Evolutionary conservation across 2,797 vertebrate genomes (phyloP), one percentile per base, ranked within the genome.

Genomic region (Anolis apletophallus): DNA sequence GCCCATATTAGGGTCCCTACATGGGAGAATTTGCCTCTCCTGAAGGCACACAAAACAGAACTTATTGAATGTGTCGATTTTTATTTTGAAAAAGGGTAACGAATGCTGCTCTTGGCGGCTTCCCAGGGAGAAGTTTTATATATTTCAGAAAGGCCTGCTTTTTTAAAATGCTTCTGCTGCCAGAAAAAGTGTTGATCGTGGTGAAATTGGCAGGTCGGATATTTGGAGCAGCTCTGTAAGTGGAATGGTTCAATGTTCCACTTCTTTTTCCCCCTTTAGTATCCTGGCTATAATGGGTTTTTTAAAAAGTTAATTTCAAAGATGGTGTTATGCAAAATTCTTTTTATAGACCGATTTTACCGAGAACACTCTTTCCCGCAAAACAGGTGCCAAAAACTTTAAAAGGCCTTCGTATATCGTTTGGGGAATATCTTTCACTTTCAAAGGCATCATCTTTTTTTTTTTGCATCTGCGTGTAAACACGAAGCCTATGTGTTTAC

Each of bases 91-190:
- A 84, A 83, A 85, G 75, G 88, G 85, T 84, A 89, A 82, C 84
- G 68, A 91, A 81, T 89, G 87, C 88, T 93, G 85, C 79, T 81
- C 77, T 88, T 91, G 92, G 92, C 89, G 1, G 59, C 55, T 52
- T 16, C 80, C 85, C 90, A 85, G 80, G 32, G 75, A 61, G 74
- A 82, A 91, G 92, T 93, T 95, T 92, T 87, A 91, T 92, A 90
- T 90, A 87, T 83, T 91, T 93, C 93, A 93, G 91, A 93, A 91
- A 94, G 94, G 94, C 85, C 92, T 36, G 26, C 5, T 50, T 26
- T 69, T 50, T 50, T 23, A 12, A n/a, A 64, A 64, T 61, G 46
- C 16, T 94, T 95, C 94, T 82, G 84, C 95, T 72, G 71, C 80
- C 81, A 61, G 79, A 72, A 26, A 21, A 54, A 83, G 59, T 59